A percentile compares a stretch with the other conserved stretches of the same genome.
Conservation (phyloP, 1,140 invertebrate species). For the Drosophila tsacasi region DNA sequence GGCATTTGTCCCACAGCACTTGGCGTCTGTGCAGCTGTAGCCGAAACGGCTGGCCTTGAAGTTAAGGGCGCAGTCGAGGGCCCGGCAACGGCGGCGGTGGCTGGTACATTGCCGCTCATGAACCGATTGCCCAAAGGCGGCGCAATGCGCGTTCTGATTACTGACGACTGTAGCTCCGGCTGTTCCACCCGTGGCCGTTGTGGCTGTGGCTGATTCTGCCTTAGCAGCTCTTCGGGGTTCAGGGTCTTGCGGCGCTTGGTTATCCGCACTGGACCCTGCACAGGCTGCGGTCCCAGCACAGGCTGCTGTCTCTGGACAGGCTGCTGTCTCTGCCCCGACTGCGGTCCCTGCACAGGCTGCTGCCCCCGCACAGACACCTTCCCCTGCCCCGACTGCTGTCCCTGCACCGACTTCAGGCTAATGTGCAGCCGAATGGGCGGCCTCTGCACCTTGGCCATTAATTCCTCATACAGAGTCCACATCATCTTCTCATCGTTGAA, state of each 20-base stretch:
- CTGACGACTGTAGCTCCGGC: background rate
- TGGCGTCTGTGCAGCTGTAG: background rate
- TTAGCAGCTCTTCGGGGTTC: slow-evolving; percentile 13
- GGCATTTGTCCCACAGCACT: background rate
- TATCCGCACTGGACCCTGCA: slow-evolving; percentile 4
- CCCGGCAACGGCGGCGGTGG: too few relatives aligned
- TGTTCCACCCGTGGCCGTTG: background rate
- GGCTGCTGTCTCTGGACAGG: background rate
- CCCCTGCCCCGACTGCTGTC: background rate
- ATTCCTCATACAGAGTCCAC: slow-evolving; percentile 28
- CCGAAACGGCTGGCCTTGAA: background rate
- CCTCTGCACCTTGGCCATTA: slow-evolving; percentile 19
- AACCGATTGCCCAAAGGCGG: background rate
- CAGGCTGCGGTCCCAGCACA: too few relatives aligned
- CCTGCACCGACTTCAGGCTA: background rate
- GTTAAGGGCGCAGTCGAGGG: background rate
- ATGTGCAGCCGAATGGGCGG: slow-evolving; percentile 45
- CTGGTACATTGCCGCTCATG: background rate
- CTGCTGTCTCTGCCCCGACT: background rate
- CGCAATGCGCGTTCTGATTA: background rate
- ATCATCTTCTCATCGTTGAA: slow-evolving; percentile 12
- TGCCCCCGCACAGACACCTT: background rate
- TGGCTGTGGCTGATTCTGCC: background rate
- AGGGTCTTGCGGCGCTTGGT: slow-evolving; percentile 36
- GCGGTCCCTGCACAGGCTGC: background rate